Evolutionary conservation across 1,140 invertebrate species (phyloP), one percentile per base, ranked within the genome.

Genomic region (Drosophila ogumai): DNA sequence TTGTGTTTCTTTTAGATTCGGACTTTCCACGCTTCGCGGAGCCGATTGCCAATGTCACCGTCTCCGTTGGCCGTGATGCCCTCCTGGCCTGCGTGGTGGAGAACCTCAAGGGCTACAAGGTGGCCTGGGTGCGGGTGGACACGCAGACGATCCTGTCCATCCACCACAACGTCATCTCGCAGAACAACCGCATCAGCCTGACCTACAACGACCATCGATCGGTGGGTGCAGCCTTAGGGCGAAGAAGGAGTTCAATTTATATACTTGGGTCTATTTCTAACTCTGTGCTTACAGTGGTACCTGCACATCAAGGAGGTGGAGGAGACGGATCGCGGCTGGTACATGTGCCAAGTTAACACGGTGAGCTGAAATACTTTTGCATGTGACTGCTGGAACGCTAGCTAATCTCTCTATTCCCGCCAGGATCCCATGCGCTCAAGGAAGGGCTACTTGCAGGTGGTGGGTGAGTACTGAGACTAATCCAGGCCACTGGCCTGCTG

Each of bases 21-120:
- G 92, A 94, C 69, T 94, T 96, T 77, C 97, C 97, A 9, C 94
- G 95, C 77, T 98, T 99, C 92, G 96, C 98, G 60, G 97, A 98
- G 79, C 96, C 97, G 25, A 97, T 98, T 81, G 96, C 96, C 32
- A 99, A 99, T 93, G 96, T 99, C 38, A 99, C 98, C 7, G 97
- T 98, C 7, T 97, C 97, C 25, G 95, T 97, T 13, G 97, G 97
- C 10, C 95, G 97, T 52, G 97, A 98, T 91, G 98, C 97, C 13
- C 93, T 98, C 3, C 94, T 99, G 36, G 97, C 97, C n/a, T 99
- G 98, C 91, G 96, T 99, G 60, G 97, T 99, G 28, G 97, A 98
- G 92, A 97, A 98, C 93, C 95, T 99, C 31, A 95, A 96, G 80
- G 95, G 95, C 75, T 98, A 97, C 92, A 97, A 98, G 95, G 98